Evolutionary conservation across 2,888 invertebrate genomes (phyloP).

Genomic region (Orchesellides sinensis): DNA sequence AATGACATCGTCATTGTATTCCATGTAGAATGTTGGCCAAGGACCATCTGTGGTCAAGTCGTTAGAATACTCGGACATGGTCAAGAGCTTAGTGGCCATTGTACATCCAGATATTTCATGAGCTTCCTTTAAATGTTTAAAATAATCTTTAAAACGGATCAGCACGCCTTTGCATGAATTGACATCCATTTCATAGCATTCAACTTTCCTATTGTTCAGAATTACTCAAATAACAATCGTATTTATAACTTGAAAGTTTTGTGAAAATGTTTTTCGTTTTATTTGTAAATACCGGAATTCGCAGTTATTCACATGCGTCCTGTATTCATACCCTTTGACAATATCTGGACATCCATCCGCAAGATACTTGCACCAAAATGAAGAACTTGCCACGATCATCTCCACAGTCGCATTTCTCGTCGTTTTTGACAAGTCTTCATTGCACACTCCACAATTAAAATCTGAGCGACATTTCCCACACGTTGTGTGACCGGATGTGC

Average conservation of each 20-base stretch:
- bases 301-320: conserved; percentile 62
- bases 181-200: conserved; percentile 66
- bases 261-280: no score
- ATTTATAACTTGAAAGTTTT: no score
- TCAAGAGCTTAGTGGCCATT: conserved; percentile 51
- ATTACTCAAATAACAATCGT: no score
- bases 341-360: conserved; percentile 68
- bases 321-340: conserved; percentile 67
- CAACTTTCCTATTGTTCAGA: conserved; percentile 38
- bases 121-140: conserved; percentile 64
- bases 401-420: conserved; percentile 67
- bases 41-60: conserved; percentile 69
- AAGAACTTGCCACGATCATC: conserved; percentile 69
- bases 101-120: conserved; percentile 68
- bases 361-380: conserved; percentile 70
- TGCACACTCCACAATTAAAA: conserved; percentile 64
- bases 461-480: conserved; percentile 68
- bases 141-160: conserved; percentile 68
- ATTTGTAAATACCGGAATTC: conserved; percentile 64
- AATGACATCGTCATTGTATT: conserved; percentile 67
- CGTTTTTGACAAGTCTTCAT: conserved; percentile 66
- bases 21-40: conserved; percentile 69
- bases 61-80: conserved; percentile 72
- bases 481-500: conserved; percentile 68
- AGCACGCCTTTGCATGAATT: conserved; percentile 58